A percentile compares a stretch with the other conserved stretches of the same genome.
Conservation (phyloP, 2,113 vertebrate genomes). For the Elephantulus edwardii region DNA sequence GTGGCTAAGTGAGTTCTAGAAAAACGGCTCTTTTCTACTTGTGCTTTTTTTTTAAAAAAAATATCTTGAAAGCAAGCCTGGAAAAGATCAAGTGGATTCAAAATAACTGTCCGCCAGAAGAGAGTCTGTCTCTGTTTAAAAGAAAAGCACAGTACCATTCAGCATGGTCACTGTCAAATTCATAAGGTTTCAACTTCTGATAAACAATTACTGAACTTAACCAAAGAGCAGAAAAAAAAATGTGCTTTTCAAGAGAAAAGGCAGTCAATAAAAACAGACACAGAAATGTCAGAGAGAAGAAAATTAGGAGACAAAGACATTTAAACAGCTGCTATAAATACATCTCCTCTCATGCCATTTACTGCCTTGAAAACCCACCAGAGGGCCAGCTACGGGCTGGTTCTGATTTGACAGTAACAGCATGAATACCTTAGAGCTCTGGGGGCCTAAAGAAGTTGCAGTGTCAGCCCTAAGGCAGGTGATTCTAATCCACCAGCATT, state of each 20-base stretch:
- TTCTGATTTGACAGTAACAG: too few species aligned
- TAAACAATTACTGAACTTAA: not conserved
- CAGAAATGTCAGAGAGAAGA: not conserved
- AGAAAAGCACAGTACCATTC: not conserved
- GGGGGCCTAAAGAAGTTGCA: too few species aligned
- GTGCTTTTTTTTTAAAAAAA: constrained; percentile 6
- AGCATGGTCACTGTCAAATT: constrained; percentile 1
- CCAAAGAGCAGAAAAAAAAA: not conserved
- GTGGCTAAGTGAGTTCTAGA: not conserved
- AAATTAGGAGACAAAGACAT: not conserved
- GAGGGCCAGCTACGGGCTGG: too few species aligned
- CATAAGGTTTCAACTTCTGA: not conserved
- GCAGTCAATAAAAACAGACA: not conserved
- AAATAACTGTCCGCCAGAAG: not conserved
- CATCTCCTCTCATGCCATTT: too few species aligned
- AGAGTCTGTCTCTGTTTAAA: not conserved
- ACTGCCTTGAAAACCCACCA: too few species aligned
- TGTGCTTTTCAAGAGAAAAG: not conserved
- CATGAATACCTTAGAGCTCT: too few species aligned
- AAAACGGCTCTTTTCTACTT: not conserved
- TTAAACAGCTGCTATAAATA: constrained; percentile 8
- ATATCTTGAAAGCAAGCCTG: not conserved
- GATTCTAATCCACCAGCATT: too few species aligned
- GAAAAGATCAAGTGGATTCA: not conserved
- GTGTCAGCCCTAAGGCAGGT: too few species aligned